Evolutionary conservation across 2,888 invertebrate genomes (phyloP).

Genomic region (Noctua comes): DNA sequence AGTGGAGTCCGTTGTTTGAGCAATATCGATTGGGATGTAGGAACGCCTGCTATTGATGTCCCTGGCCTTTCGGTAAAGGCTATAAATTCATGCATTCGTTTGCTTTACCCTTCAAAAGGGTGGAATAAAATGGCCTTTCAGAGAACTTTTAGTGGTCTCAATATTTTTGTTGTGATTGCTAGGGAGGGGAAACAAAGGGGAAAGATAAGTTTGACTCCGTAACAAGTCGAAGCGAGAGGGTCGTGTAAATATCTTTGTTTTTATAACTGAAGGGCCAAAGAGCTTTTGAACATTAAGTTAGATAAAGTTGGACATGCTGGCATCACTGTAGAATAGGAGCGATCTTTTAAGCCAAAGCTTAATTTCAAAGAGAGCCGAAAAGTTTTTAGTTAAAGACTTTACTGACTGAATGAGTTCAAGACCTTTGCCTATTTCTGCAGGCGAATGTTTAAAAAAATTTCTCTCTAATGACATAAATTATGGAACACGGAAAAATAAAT

Average conservation of each 20-base stretch:
- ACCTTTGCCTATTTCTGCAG: neutral
- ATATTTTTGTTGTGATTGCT: slow-evolving; percentile 34
- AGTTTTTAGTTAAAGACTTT: neutral
- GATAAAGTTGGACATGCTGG: neutral
- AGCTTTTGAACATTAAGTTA: slow-evolving; percentile 28
- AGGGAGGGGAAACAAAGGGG: slow-evolving; percentile 20
- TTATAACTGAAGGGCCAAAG: slow-evolving; percentile 12
- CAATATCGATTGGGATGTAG: slow-evolving; percentile 23
- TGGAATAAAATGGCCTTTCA: slow-evolving; percentile 31
- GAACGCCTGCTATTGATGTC: slow-evolving; percentile 2
- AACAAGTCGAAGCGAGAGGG: slow-evolving; percentile 18
- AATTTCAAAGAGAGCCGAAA: neutral
- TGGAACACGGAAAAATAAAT: slow-evolving; percentile 13
- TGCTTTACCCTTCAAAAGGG: slow-evolving; percentile 9
- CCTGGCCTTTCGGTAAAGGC: slow-evolving; percentile 14
- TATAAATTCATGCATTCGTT: slow-evolving; percentile 37
- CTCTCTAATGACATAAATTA: slow-evolving; percentile 7
- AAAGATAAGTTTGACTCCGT: slow-evolving; percentile 33
- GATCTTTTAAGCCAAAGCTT: neutral
- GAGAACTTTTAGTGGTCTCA: slow-evolving; percentile 26
- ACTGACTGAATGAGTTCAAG: neutral
- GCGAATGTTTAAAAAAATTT: neutral
- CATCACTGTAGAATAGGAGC: neutral
- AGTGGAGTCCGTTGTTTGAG: neutral
- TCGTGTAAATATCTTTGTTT: slow-evolving; percentile 30